Base-by-base conservation (phyloP, 2,888 invertebrate genomes). In the Trichopria drosophilae region DNA sequence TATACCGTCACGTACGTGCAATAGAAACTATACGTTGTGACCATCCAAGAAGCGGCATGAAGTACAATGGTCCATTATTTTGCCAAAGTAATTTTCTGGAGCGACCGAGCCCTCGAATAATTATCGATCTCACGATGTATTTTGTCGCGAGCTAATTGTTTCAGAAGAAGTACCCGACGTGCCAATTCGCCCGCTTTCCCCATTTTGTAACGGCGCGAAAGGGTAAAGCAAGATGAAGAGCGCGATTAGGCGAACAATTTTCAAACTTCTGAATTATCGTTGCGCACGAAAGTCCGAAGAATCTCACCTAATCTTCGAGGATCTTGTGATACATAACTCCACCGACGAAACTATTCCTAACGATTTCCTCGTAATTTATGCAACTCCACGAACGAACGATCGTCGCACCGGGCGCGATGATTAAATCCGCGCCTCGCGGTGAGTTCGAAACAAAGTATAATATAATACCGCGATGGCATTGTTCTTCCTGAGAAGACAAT, bases 201-300 rank as follows among this genome's bases (percentile, higher is more conserved):
- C n/a, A n/a, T n/a, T n/a, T n/a, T n/a, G n/a, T n/a, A n/a, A 36
- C 26, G 32, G 22, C 12, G 29, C 24, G 32, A 54, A 43, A 40
- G 31, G 46, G 31, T 51, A 54, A 46, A 53, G 24, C n/a, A 35
- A 47, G 50, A 51, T 43, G 39, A 54, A 54, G 51, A 45, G 44
- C 29, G 44, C 51, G 55, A 55, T 51, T 48, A 51, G 26, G 35
- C 7, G 42, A 62, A 56, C 52, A 59, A 55, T 55, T 58, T 44
- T 42, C 55, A 60, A 69, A 68, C 52, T 71, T 67, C 56, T 66
- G 61, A 69, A 64, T 71, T 68, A 70, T 71, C 63, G 63, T 59
- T 57, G 56, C 49, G 52, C 43, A 41, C 53, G 48, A 65, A 69
- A 67, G 68, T 69, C 65, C 64, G 64, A 67, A 69, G 70, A 70